A percentile compares a stretch with the other conserved stretches of the same genome.
Evolutionary conservation across 2,113 vertebrate species (phyloP).

Genomic region (Cnemophilus loriae): DNA sequence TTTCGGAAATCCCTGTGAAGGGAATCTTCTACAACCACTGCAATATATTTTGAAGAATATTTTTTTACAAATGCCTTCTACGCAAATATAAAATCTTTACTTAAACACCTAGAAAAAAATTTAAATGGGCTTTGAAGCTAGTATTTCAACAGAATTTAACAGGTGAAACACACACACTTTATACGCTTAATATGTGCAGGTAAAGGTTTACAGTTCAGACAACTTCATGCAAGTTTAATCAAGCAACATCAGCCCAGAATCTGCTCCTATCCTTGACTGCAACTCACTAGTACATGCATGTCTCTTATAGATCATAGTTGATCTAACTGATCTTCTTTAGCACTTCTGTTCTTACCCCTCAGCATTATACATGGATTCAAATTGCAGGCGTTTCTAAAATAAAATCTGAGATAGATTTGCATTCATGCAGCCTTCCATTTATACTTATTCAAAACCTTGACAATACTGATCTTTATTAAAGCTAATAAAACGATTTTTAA

Average conservation of each 20-base stretch:
- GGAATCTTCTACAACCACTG: background rate
- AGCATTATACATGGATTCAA: background rate
- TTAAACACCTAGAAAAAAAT: background rate
- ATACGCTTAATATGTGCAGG: background rate
- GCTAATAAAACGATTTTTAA: conserved; percentile 24
- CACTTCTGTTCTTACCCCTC: background rate
- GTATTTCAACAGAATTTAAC: background rate
- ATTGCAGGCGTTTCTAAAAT: background rate
- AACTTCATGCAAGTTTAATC: background rate
- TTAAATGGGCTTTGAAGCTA: background rate
- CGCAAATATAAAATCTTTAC: background rate
- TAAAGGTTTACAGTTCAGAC: background rate
- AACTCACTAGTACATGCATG: background rate
- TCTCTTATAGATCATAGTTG: background rate
- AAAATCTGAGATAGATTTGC: background rate
- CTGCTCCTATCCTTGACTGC: background rate
- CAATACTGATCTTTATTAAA: conserved; percentile 32
- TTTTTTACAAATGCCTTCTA: background rate
- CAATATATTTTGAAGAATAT: background rate
- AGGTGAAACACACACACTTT: background rate
- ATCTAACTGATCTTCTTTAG: background rate
- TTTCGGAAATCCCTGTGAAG: background rate
- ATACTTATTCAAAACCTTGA: background rate
- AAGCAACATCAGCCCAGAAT: background rate
- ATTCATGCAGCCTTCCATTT: background rate